These are phyloP conservation scores for Ceratina australensis DNA, from an alignment of 1,140 invertebrate genomes.

Conservation along the genomic window DNA sequence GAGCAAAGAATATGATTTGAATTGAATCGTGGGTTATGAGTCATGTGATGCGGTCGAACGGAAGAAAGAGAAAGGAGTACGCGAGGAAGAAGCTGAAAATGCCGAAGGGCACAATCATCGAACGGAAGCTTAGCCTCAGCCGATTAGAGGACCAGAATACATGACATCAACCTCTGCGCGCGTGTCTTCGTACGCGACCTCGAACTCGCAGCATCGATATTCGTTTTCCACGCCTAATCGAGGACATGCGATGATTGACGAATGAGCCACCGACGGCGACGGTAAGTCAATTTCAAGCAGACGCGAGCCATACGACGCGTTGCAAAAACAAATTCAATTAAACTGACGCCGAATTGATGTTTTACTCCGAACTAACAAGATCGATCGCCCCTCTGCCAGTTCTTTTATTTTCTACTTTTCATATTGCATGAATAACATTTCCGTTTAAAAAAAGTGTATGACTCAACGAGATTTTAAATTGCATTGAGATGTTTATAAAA, in stretches of 20 bases:
- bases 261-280: constrained; percentile 18
- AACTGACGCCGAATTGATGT: background rate
- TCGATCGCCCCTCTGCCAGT: background rate
- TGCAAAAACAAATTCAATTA: constrained; percentile 15
- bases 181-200: too few relatives aligned
- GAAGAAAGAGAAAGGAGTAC: too few relatives aligned
- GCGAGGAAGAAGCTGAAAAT: too few relatives aligned
- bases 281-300: constrained; percentile 15
- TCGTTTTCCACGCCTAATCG: constrained; percentile 25
- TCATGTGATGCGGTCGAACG: too few relatives aligned
- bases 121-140: too few relatives aligned
- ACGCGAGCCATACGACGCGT: background rate
- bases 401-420: background rate
- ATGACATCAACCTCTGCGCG: too few relatives aligned
- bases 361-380: background rate
- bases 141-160: too few relatives aligned
- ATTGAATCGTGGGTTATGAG: too few relatives aligned
- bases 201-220: background rate
- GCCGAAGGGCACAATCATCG: too few relatives aligned
- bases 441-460: background rate
- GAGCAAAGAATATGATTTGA: too few relatives aligned
- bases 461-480: background rate
- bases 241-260: constrained; percentile 29
- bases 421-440: too few relatives aligned
- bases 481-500: too few relatives aligned